phyloP scores from a whole-genome alignment of 2,797 vertebrate species.

The Halcyon leucocephala region DNA sequence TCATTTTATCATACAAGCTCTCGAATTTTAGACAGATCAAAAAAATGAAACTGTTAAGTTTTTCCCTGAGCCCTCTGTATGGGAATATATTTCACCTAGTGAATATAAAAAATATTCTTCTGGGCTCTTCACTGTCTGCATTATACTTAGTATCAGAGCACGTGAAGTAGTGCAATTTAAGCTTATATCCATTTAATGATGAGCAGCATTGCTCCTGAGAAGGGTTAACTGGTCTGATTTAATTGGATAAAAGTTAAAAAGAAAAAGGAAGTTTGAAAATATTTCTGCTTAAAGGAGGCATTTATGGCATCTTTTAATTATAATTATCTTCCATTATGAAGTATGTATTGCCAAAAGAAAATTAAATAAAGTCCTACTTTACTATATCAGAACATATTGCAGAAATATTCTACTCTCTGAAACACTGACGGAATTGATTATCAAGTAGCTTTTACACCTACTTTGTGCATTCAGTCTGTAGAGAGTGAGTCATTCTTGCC shows the following conservation, averaged over 20 bases:
- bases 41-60: not conserved
- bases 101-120: not conserved
- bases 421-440: not conserved
- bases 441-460: not conserved
- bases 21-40: conserved; percentile 21
- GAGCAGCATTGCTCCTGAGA: not conserved
- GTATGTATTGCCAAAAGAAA: not conserved
- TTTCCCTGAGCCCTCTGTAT: not conserved
- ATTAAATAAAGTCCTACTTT: not conserved
- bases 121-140: not conserved
- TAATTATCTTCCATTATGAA: not conserved
- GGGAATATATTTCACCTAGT: not conserved
- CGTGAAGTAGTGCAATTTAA: not conserved
- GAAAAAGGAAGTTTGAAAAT: not conserved
- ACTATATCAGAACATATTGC: not conserved
- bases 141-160: not conserved
- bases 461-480: not conserved
- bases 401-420: not conserved
- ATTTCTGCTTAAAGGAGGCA: not conserved
- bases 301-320: not conserved
- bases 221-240: not conserved
- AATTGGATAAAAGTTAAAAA: not conserved
- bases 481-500: not conserved
- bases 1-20: not conserved
- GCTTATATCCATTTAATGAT: not conserved